A percentile compares a stretch with the other conserved stretches of the same genome.
Evolutionary conservation across 2,888 invertebrate genomes (phyloP).

Genomic region (Oasisia sp.): DNA sequence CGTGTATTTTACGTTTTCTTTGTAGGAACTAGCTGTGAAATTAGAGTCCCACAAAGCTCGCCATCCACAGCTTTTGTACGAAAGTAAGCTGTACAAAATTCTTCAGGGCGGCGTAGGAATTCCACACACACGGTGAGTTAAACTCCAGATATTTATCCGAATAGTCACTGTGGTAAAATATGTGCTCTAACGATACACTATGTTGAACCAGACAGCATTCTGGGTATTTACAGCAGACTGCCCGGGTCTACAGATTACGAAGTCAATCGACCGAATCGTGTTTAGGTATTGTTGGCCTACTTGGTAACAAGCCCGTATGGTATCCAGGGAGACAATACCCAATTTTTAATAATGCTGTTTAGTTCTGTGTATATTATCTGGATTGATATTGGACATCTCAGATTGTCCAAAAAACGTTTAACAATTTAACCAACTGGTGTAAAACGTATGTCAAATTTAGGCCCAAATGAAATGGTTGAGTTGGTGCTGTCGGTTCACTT

Average conservation of each 20-base stretch:
- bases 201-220: not conserved
- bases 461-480: too few species aligned
- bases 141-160: not conserved
- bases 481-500: too few species aligned
- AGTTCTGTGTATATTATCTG: not conserved
- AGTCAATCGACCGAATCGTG: not conserved
- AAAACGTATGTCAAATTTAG: too few species aligned
- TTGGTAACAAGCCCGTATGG: not conserved
- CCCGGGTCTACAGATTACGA: not conserved
- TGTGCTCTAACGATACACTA: not conserved
- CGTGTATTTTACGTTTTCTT: slow-evolving; percentile 23
- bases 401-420: too few species aligned
- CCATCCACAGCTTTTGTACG: slow-evolving; percentile 70
- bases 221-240: not conserved
- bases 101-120: slow-evolving; percentile 67
- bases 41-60: slow-evolving; percentile 68
- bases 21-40: slow-evolving; percentile 69
- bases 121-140: slow-evolving; percentile 59
- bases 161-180: not conserved
- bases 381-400: too few species aligned
- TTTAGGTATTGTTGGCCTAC: slow-evolving; percentile 17
- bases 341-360: not conserved
- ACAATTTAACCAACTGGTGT: too few species aligned
- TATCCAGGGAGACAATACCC: not conserved
- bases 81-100: slow-evolving; percentile 70